These are phyloP conservation scores for Thalpophila matura DNA, from an alignment of 2,888 invertebrate genomes.

Conservation along the genomic window DNA sequence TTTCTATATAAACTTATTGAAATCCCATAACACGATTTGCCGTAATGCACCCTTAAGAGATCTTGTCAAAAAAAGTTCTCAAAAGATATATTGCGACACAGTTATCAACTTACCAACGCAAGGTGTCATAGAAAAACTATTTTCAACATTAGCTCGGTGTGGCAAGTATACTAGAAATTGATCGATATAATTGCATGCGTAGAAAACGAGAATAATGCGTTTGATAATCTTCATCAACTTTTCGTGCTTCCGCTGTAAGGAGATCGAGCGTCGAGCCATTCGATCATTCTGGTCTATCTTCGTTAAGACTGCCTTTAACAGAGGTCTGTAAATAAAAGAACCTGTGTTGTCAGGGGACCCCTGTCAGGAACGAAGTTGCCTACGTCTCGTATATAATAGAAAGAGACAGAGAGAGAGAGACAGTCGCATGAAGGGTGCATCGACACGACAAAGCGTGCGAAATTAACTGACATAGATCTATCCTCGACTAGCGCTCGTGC, in stretches of 20 bases:
- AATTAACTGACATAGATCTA: too few species aligned
- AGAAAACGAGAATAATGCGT: constrained; percentile 74
- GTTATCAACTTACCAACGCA: constrained; percentile 77
- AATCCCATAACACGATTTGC: too few species aligned
- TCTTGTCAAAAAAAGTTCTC: not conserved
- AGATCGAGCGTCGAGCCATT: constrained; percentile 58
- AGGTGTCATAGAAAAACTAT: constrained; percentile 76
- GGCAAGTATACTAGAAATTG: constrained; percentile 75
- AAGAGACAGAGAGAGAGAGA: too few species aligned
- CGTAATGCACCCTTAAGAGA: too few species aligned
- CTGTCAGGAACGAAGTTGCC: too few species aligned
- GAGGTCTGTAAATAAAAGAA: constrained; percentile 60
- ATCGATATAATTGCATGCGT: constrained; percentile 67
- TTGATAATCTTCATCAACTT: constrained; percentile 72
- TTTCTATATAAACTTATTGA: too few species aligned
- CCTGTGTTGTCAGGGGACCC: too few species aligned
- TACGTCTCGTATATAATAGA: too few species aligned
- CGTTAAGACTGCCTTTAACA: constrained; percentile 65
- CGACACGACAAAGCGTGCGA: too few species aligned
- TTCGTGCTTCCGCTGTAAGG: constrained; percentile 66
- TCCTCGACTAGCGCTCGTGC: too few species aligned
- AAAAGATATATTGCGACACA: not conserved
- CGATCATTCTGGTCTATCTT: constrained; percentile 70
- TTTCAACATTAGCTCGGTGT: constrained; percentile 67
- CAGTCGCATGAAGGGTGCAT: too few species aligned